Evolutionary conservation across 1,140 invertebrate genomes (phyloP).

Genomic region (Solenopsis fugax): DNA sequence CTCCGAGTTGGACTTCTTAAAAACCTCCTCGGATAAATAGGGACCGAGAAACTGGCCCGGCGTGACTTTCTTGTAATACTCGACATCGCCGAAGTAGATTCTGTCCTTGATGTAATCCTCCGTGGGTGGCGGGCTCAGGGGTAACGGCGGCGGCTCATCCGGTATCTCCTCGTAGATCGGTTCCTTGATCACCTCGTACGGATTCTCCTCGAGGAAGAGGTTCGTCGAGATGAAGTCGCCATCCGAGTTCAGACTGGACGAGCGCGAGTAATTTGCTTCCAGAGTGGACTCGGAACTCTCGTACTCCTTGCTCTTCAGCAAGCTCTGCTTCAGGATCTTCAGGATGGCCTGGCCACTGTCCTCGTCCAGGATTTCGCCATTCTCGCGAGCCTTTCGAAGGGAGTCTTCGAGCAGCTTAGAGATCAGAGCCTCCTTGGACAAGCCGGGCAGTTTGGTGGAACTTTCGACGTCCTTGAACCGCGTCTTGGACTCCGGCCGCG

Average conservation of each 20-base stretch:
- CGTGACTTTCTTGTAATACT: conserved; percentile 83
- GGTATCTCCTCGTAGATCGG: conserved; percentile 96
- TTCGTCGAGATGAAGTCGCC: conserved; percentile 80
- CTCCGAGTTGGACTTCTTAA: conserved; percentile 87
- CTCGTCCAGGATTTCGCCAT: conserved; percentile 83
- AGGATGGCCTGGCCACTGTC: conserved; percentile 84
- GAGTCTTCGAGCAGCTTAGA: conserved; percentile 85
- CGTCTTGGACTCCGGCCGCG: conserved; percentile 49
- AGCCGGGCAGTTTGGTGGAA: conserved; percentile 48
- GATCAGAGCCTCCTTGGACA: conserved; percentile 83
- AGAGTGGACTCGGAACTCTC: conserved; percentile 80
- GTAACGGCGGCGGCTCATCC: conserved; percentile 92
- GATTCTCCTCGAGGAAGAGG: conserved; percentile 88
- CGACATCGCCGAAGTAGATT: conserved; percentile 87
- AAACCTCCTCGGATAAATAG: conserved; percentile 92
- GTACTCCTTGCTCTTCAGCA: conserved; percentile 82
- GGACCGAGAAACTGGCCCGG: conserved; percentile 94
- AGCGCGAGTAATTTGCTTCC: conserved; percentile 81
- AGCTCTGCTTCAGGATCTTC: conserved; percentile 84
- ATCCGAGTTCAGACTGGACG: conserved; percentile 84
- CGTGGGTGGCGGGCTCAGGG: conserved; percentile 90
- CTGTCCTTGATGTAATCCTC: conserved; percentile 83
- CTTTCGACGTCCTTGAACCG: conserved; percentile 61
- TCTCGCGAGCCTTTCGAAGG: conserved; percentile 82
- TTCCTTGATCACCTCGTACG: conserved; percentile 93